Evolutionary conservation across 2,888 invertebrate genomes (phyloP).

Genomic region (Steromphala cineraria): DNA sequence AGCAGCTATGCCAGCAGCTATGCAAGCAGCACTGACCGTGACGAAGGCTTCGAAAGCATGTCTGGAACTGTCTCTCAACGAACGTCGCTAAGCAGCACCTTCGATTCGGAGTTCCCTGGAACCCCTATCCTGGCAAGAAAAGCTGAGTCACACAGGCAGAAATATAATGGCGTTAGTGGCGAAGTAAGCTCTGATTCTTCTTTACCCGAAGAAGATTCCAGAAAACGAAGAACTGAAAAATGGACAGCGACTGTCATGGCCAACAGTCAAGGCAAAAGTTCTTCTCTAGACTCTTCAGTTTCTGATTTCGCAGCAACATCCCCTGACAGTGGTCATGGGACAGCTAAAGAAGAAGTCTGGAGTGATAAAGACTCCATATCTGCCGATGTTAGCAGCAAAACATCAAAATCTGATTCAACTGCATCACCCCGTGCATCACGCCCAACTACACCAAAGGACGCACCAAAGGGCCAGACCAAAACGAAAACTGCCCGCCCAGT

Average conservation of each 20-base stretch:
- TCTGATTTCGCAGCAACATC: slow-evolving; percentile 52
- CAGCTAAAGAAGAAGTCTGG: slow-evolving; percentile 62
- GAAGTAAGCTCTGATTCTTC: slow-evolving; percentile 29
- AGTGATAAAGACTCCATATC: slow-evolving; percentile 32
- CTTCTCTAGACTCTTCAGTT: slow-evolving; percentile 49
- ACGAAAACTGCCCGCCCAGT: slow-evolving; percentile 47
- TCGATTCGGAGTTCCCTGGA: slow-evolving; percentile 64
- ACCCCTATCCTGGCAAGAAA: slow-evolving; percentile 50
- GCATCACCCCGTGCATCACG: slow-evolving; percentile 30
- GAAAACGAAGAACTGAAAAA: slow-evolving; percentile 62
- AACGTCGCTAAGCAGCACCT: slow-evolving; percentile 72
- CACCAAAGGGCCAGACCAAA: slow-evolving; percentile 33
- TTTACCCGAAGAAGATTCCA: slow-evolving; percentile 55
- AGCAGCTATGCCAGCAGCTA: slow-evolving; percentile 62
- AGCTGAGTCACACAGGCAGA: slow-evolving; percentile 25
- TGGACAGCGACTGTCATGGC: slow-evolving; percentile 65
- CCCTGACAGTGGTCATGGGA: slow-evolving; percentile 60
- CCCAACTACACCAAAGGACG: slow-evolving; percentile 6
- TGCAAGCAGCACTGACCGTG: slow-evolving; percentile 65
- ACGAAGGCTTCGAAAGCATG: slow-evolving; percentile 73
- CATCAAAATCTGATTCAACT: background rate
- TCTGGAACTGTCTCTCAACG: slow-evolving; percentile 69
- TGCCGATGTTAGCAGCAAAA: background rate
- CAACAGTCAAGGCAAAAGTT: slow-evolving; percentile 41
- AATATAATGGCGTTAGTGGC: background rate